phyloP scores from a whole-genome alignment of 2,888 invertebrate genomes.

The Drosophila anceps region DNA sequence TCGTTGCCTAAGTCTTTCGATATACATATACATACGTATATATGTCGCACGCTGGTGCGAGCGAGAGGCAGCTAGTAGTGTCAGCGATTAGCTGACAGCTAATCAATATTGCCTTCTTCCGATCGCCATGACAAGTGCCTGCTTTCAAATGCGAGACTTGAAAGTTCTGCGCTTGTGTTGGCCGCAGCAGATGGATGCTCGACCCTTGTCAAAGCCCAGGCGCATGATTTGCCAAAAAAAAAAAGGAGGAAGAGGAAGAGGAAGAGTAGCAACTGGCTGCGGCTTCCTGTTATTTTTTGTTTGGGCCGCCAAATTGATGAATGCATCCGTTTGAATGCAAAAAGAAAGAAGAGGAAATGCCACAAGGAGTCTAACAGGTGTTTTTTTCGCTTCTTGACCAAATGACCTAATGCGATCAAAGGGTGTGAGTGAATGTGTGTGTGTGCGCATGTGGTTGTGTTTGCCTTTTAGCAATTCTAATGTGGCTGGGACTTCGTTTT shows the following conservation, averaged over 20 bases:
- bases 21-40: too few species aligned
- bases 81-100: constrained; percentile 81
- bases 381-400: constrained; percentile 68
- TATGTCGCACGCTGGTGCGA: neutral
- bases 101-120: constrained; percentile 60
- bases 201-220: constrained; percentile 72
- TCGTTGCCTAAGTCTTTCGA: constrained; percentile 74
- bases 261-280: constrained; percentile 33
- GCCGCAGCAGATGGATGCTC: constrained; percentile 66
- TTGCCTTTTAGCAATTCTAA: constrained; percentile 78
- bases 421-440: constrained; percentile 30
- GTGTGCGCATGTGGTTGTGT: constrained; percentile 40
- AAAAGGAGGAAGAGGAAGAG: constrained; percentile 13
- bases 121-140: constrained; percentile 70
- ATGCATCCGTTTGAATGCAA: constrained; percentile 80
- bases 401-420: constrained; percentile 80
- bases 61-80: constrained; percentile 51
- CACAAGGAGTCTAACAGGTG: constrained; percentile 68
- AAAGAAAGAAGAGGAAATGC: constrained; percentile 52
- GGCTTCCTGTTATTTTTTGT: constrained; percentile 58
- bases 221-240: constrained; percentile 54
- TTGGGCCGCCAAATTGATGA: constrained; percentile 77
- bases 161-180: constrained; percentile 33
- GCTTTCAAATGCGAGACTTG: constrained; percentile 52
- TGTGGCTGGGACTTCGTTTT: constrained; percentile 30